phyloP scores from a whole-genome alignment of 2,113 vertebrate species.

The Drymodes brunneopygia region DNA sequence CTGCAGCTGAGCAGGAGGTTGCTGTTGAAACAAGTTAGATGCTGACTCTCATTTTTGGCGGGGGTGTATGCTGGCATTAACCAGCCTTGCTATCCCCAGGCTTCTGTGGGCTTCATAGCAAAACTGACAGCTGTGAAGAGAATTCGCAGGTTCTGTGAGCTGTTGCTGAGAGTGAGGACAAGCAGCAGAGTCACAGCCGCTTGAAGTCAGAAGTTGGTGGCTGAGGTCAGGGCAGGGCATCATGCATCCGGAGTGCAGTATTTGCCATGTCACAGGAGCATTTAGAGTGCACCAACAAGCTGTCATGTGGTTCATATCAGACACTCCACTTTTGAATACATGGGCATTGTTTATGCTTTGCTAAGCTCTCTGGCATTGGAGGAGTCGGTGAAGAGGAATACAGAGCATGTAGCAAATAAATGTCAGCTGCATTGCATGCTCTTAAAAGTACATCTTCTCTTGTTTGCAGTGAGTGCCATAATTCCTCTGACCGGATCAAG shows the following conservation, averaged over 20 bases:
- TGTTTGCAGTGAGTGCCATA: conserved; percentile 91
- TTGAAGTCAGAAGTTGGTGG: neutral
- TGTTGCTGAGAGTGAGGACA: neutral
- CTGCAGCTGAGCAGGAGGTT: neutral
- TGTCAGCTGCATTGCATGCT: neutral
- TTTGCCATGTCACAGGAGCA: neutral
- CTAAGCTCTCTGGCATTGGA: neutral
- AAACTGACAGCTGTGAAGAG: neutral
- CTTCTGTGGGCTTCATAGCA: neutral
- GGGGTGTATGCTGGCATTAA: neutral
- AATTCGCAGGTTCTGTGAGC: neutral
- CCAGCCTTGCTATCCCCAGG: neutral
- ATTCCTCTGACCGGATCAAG: conserved; percentile 97
- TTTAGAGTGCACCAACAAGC: neutral
- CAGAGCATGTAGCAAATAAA: neutral
- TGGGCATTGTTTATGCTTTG: neutral
- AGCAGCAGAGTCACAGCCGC: neutral
- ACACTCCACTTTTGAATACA: neutral
- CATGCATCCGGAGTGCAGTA: neutral
- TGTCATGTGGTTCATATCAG: neutral
- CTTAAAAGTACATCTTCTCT: neutral
- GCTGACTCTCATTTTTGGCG: neutral
- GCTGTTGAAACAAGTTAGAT: neutral
- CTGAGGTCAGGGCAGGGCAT: neutral
- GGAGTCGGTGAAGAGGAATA: neutral